Evolutionary conservation across 2,888 invertebrate genomes (phyloP).

Genomic region (Escarpia spicata): DNA sequence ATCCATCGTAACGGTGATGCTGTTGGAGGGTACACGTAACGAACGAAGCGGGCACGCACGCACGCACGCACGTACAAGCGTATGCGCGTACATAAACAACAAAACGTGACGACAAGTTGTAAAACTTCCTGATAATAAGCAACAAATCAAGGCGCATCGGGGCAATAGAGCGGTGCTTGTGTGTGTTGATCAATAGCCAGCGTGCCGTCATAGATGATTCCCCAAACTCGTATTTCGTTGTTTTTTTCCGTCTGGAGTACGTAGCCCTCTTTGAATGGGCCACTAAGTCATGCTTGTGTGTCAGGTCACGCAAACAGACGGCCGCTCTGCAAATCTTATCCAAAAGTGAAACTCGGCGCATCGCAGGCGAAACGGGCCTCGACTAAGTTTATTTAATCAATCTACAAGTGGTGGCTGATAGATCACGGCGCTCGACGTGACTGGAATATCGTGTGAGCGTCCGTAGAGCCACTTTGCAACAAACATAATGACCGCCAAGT

Average conservation of each 20-base stretch:
- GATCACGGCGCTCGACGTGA: neutral
- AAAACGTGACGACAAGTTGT: neutral
- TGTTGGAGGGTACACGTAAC: neutral
- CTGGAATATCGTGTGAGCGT: neutral
- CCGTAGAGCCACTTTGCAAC: neutral
- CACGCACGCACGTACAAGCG: neutral
- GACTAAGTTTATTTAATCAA: slow-evolving; percentile 13
- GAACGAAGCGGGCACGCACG: neutral
- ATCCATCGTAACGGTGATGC: neutral
- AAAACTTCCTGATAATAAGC: neutral
- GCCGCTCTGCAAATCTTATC: slow-evolving; percentile 5
- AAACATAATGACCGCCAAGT: neutral
- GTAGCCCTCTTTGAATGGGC: neutral
- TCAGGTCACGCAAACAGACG: neutral
- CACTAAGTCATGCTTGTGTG: neutral
- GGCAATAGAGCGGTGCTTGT: neutral
- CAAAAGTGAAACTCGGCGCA: neutral
- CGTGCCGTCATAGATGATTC: neutral
- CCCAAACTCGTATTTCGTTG: neutral
- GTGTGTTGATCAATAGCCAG: neutral
- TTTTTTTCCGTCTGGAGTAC: neutral
- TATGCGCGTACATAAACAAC: neutral
- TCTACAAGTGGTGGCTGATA: neutral
- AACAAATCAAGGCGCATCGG: neutral
- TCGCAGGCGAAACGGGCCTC: neutral